These are phyloP conservation scores for Oryzias curvinotus DNA, from an alignment of 2,113 vertebrate genomes.

Conservation along the genomic window DNA sequence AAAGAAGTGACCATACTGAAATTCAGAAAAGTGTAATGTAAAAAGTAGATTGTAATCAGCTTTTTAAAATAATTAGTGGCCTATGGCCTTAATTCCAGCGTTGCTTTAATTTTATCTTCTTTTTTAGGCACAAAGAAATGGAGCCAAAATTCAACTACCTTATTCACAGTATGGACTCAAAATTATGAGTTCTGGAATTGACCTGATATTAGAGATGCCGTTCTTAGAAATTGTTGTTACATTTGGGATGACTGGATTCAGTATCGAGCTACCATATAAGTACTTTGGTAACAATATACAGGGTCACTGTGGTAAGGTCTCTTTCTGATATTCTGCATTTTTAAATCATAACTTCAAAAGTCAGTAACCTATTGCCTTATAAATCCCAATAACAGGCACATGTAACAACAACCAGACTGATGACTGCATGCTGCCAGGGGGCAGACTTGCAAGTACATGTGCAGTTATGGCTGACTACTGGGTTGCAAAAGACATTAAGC, in stretches of 20 bases:
- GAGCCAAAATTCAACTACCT: slow-evolving; percentile 45
- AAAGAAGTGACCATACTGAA: too few relatives aligned
- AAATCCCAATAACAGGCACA: slow-evolving; percentile 74
- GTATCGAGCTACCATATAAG: slow-evolving; percentile 78
- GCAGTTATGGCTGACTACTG: slow-evolving; percentile 85
- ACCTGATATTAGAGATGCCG: slow-evolving; percentile 80
- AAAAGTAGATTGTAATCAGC: too few relatives aligned
- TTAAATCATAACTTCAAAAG: neutral
- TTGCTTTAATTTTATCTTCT: neutral
- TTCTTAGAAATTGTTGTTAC: slow-evolving; percentile 71
- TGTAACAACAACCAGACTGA: slow-evolving; percentile 85
- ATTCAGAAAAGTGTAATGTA: too few relatives aligned
- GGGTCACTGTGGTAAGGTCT: slow-evolving; percentile 88
- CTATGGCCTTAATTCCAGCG: too few relatives aligned
- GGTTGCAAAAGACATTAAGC: slow-evolving; percentile 75
- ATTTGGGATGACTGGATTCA: slow-evolving; percentile 86
- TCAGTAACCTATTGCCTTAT: too few relatives aligned
- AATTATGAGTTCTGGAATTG: slow-evolving; percentile 78
- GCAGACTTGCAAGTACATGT: slow-evolving; percentile 73
- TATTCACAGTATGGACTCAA: slow-evolving; percentile 66
- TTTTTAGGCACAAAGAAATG: slow-evolving; percentile 53
- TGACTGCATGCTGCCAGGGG: slow-evolving; percentile 84
- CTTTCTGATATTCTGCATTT: neutral
- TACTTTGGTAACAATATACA: slow-evolving; percentile 87
- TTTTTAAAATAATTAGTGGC: too few relatives aligned